Evolutionary conservation across 2,888 invertebrate genomes (phyloP).

Genomic region (Amphipyra tragopoginis): DNA sequence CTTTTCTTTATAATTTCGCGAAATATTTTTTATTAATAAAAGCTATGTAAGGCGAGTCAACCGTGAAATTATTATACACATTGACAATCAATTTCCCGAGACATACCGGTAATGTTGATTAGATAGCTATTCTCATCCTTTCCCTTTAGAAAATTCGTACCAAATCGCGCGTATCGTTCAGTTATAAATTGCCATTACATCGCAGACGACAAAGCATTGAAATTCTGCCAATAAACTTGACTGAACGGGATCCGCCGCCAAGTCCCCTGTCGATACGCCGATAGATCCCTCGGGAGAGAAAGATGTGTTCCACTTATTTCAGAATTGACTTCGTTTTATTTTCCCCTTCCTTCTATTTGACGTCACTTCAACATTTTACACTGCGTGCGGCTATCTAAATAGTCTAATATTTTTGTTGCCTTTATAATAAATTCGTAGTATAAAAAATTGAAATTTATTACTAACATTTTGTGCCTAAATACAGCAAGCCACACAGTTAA

Average conservation of each 20-base stretch:
- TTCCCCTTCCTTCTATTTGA: conserved; percentile 63
- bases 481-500: conserved; percentile 59
- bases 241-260: conserved; percentile 72
- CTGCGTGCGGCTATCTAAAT: conserved; percentile 58
- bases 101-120: conserved; percentile 58
- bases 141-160: conserved; percentile 54
- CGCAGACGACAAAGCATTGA: conserved; percentile 78
- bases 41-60: conserved; percentile 6
- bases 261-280: conserved; percentile 76
- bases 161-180: conserved; percentile 64
- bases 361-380: conserved; percentile 61
- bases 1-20: neutral
- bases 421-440: conserved; percentile 49
- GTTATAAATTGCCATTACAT: conserved; percentile 78
- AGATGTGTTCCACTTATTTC: conserved; percentile 79
- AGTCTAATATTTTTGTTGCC: conserved; percentile 41
- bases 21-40: conserved; percentile 5
- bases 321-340: conserved; percentile 78
- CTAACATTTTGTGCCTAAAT: conserved; percentile 63
- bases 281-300: conserved; percentile 77
- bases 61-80: conserved; percentile 45
- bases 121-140: conserved; percentile 58
- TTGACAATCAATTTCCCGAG: conserved; percentile 51
- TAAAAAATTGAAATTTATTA: conserved; percentile 66
- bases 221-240: conserved; percentile 81